Evolutionary conservation across 2,888 invertebrate species (phyloP), one percentile per base, ranked within the genome.

Genomic region (Leptura quadrifasciata): DNA sequence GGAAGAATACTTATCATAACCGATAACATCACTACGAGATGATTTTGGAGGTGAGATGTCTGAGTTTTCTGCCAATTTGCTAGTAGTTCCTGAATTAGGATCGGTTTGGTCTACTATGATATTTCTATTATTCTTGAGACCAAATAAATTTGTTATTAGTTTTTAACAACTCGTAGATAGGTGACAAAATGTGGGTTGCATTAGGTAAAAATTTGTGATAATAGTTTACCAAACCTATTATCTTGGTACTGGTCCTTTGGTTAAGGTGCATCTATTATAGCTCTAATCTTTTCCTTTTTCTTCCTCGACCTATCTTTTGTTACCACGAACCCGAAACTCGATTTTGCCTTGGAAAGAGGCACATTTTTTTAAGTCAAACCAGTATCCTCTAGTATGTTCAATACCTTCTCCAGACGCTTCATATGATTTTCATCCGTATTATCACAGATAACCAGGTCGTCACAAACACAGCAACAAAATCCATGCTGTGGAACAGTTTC

Each of bases 331-430:
- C 86, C 86, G n/a, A 89, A 79, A 80, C 12, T 81, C 78, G 20
- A 87, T 78, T 74, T 85, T 76, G 0, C 83, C 15, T 15, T 47
- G 47, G 10, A n/a, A 47, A 75, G 88, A 87, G 10, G 76, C 67
- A 81, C 87, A 88, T 75, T 88, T 88, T 20, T 82, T 76, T 31
- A 76, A 10, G 79, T 85, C 18, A 85, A 79, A 8, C 85, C 85
- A 52, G 83, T 80, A 3, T 84, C 76, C 17, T n/a, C 72, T 17
- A 79, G 81, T 52, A 76, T 82, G 4, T 68, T 58, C 0, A 86
- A 79, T 12, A 87, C 84, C 47, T 65, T 47, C 52, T 80, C 72
- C 20, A 86, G 74, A 31, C 80, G 81, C 20, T 81, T 35, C n/a
- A 74, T 17, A 76, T 86, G 85, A 55, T 85, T 73, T 47, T 77